Evolutionary conservation across 2,113 vertebrate species (phyloP).

Genomic region (Hydrochoerus hydrochaeris): DNA sequence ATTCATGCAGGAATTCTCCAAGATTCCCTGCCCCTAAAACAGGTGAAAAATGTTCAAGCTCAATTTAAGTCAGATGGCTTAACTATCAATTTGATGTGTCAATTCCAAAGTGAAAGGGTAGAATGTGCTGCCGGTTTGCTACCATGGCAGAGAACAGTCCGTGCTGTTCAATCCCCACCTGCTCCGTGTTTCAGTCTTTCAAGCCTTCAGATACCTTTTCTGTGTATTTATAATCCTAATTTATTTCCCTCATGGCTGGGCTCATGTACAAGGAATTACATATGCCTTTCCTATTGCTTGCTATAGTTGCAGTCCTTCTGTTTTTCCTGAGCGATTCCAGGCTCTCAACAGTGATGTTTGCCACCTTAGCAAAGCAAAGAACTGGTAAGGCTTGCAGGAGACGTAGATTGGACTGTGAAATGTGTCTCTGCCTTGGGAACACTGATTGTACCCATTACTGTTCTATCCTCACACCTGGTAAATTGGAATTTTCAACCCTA

Average conservation of each 20-base stretch:
- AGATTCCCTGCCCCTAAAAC: background rate
- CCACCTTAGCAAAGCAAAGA: background rate
- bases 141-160: background rate
- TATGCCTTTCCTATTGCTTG: background rate
- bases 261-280: background rate
- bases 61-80: background rate
- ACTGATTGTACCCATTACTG: background rate
- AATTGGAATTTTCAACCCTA: background rate
- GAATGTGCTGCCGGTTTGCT: background rate
- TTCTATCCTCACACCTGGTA: background rate
- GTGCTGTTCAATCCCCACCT: background rate
- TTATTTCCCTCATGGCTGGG: background rate
- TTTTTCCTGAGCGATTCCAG: background rate
- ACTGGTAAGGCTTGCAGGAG: background rate
- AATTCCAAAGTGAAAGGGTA: background rate
- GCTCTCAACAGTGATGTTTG: background rate
- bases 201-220: background rate
- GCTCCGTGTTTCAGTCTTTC: background rate
- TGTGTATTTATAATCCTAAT: background rate
- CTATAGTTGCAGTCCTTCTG: background rate
- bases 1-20: background rate
- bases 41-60: background rate
- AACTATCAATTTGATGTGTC: background rate
- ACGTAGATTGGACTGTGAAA: background rate
- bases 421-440: background rate